Conservation (phyloP, 2,888 invertebrate genomes). For the Lordiphosa fenestrarum region DNA sequence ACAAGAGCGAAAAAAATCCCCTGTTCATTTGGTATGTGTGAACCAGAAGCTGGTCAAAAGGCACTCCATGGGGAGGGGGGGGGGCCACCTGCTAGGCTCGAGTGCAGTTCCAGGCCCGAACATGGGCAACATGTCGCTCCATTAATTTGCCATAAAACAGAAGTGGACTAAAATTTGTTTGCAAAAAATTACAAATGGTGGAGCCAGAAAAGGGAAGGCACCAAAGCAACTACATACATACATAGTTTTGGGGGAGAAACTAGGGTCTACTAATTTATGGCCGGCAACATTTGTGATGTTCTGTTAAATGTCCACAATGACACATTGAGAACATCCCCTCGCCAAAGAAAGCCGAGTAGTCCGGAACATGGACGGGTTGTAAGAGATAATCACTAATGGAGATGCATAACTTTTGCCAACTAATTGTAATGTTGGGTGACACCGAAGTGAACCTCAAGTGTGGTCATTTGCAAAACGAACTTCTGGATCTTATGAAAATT, state of each 20-base stretch:
- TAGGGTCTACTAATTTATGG: conserved; percentile 57
- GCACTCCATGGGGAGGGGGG: conserved; percentile 6
- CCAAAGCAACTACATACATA: neutral
- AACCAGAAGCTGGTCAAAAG: conserved; percentile 32
- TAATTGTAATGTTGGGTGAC: neutral
- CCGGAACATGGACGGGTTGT: conserved; percentile 11
- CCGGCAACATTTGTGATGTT: conserved; percentile 57
- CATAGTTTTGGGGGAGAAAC: conserved; percentile 8
- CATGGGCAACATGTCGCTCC: conserved; percentile 70
- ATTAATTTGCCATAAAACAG: conserved; percentile 78
- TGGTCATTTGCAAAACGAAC: too few relatives aligned
- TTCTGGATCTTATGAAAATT: neutral
- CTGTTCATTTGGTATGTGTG: conserved; percentile 70
- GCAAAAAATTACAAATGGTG: conserved; percentile 66
- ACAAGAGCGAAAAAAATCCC: conserved; percentile 39
- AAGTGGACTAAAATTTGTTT: conserved; percentile 77
- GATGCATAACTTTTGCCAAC: conserved; percentile 1
- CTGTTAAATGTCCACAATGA: conserved; percentile 65
- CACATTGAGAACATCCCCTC: conserved; percentile 39
- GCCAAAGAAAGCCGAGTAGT: neutral
- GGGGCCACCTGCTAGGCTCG: conserved; percentile 69
- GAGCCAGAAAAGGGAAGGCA: neutral
- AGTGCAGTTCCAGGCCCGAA: conserved; percentile 44
- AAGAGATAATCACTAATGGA: too few relatives aligned
- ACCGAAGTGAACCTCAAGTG: too few relatives aligned